Evolutionary conservation across 1,140 invertebrate genomes (phyloP).

Genomic region (Popillia japonica): DNA sequence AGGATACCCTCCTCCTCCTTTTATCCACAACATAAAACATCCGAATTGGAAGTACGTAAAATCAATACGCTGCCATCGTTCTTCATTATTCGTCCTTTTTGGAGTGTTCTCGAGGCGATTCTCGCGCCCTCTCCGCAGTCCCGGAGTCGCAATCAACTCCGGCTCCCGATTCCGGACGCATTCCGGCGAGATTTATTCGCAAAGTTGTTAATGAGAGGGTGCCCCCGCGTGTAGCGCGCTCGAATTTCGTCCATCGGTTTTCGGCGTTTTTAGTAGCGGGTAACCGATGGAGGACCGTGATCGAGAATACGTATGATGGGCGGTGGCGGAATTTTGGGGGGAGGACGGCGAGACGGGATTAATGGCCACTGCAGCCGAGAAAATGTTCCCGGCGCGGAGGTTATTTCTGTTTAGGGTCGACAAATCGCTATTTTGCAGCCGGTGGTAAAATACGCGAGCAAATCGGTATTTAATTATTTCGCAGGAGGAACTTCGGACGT

Average conservation of each 20-base stretch:
- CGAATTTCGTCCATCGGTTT: slow-evolving; percentile 17
- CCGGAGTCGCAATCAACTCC: background rate
- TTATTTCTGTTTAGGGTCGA: slow-evolving; percentile 15
- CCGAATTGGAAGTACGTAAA: background rate
- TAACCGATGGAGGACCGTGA: background rate
- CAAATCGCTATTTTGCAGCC: background rate
- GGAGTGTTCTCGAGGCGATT: slow-evolving; percentile 13
- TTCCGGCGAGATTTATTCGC: slow-evolving; percentile 9
- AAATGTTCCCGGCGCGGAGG: background rate
- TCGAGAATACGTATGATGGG: background rate
- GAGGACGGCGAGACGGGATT: background rate
- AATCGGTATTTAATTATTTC: slow-evolving; percentile 11
- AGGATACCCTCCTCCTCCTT: background rate
- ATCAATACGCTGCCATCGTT: slow-evolving; percentile 10
- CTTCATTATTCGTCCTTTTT: slow-evolving; percentile 15
- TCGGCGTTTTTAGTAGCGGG: background rate
- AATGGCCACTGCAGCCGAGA: background rate
- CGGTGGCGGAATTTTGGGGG: background rate
- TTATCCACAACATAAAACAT: background rate
- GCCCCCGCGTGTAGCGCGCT: background rate
- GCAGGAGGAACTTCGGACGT: background rate
- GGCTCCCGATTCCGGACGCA: background rate
- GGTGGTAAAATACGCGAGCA: background rate
- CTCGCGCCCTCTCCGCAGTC: background rate
- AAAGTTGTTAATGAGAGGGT: slow-evolving; percentile 10